A percentile compares a stretch with the other conserved stretches of the same genome.
These are phyloP conservation scores for Genyomyrus donnyi DNA, from an alignment of 2,113 vertebrate genomes.

Conservation along the genomic window DNA sequence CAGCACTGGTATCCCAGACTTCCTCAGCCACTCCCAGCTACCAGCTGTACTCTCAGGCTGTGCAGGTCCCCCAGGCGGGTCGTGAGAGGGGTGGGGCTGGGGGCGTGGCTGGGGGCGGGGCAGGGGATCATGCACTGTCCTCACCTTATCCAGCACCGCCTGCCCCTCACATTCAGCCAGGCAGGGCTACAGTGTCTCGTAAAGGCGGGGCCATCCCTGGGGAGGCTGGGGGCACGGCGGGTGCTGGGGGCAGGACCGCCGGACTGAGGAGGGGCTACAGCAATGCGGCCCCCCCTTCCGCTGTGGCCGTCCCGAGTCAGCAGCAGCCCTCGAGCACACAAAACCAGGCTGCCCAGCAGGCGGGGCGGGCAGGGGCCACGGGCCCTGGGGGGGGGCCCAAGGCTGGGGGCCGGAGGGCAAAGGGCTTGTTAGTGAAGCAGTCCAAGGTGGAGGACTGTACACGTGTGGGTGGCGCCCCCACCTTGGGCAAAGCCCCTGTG, in stretches of 20 bases:
- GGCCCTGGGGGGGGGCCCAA: constrained; percentile 53
- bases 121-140: constrained; percentile 34
- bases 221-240: constrained; percentile 46
- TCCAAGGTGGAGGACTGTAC: constrained; percentile 76
- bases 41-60: constrained; percentile 60
- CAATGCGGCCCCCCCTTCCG: constrained; percentile 54
- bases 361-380: constrained; percentile 33
- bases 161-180: constrained; percentile 51
- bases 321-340: constrained; percentile 39
- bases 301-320: constrained; percentile 58
- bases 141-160: constrained; percentile 18
- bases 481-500: constrained; percentile 49
- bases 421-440: constrained; percentile 82
- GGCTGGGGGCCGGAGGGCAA: constrained; percentile 64
- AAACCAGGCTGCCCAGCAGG: constrained; percentile 48
- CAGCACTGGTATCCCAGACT: constrained; percentile 60
- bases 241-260: constrained; percentile 47
- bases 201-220: constrained; percentile 56
- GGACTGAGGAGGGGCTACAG: constrained; percentile 63
- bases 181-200: constrained; percentile 55
- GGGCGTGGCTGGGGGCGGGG: constrained; percentile 40
- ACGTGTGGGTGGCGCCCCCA: constrained; percentile 50
- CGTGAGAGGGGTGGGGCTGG: constrained; percentile 50
- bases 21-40: constrained; percentile 64
- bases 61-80: constrained; percentile 50